A percentile compares a stretch with the other conserved stretches of the same genome.
Conservation (phyloP, 2,797 vertebrate genomes). For the Aplochiton taeniatus region DNA sequence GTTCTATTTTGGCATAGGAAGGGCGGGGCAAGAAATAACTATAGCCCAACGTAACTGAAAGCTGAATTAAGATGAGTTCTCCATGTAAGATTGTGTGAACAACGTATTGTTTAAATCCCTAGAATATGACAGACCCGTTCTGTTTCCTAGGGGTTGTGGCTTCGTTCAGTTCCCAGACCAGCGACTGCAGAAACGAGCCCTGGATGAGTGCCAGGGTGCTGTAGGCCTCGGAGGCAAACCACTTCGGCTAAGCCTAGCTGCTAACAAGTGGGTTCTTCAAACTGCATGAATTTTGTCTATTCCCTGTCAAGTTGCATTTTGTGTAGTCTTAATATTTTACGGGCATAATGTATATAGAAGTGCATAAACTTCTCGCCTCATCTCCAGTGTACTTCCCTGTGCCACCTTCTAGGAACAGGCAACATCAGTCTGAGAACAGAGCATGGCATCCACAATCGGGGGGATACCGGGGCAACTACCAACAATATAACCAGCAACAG, state of each 20-base stretch:
- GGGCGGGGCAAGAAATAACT: too few relatives aligned
- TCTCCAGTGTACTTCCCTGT: neutral
- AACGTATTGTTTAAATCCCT: too few relatives aligned
- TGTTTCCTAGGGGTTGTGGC: constrained; percentile 83
- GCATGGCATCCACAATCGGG: constrained; percentile 75
- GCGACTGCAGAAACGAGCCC: constrained; percentile 85
- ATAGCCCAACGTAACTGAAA: too few relatives aligned
- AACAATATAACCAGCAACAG: constrained; percentile 71
- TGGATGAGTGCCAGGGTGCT: constrained; percentile 88
- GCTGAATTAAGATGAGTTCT: too few relatives aligned
- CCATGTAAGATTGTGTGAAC: too few relatives aligned
- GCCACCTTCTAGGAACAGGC: constrained; percentile 61
- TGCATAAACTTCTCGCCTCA: neutral
- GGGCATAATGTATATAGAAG: too few relatives aligned
- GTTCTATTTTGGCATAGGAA: too few relatives aligned
- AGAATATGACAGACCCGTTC: too few relatives aligned
- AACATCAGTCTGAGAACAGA: constrained; percentile 50
- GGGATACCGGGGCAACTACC: constrained; percentile 55
- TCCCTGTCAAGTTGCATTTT: neutral
- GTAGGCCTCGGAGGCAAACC: constrained; percentile 86
- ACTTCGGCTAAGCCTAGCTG: constrained; percentile 86
- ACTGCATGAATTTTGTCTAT: neutral
- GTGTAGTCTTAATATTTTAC: too few relatives aligned
- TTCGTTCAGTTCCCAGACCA: constrained; percentile 93
- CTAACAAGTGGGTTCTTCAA: constrained; percentile 85